Conservation (phyloP, 1,140 invertebrate genomes). For the Chironomus tepperi region DNA sequence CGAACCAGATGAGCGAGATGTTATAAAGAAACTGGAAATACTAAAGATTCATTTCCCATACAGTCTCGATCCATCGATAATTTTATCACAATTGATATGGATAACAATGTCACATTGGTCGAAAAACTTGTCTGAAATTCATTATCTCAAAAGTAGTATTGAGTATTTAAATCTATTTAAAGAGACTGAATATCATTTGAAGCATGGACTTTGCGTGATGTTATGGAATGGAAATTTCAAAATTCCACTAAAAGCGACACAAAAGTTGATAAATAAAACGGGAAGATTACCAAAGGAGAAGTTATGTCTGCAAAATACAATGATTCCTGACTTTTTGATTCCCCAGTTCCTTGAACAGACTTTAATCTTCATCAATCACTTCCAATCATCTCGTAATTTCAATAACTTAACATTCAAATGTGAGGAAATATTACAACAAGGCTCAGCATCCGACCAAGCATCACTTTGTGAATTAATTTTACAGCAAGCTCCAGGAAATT, state of each 20-base stretch:
- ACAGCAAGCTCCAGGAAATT: constrained; percentile 58
- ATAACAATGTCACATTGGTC: constrained; percentile 81
- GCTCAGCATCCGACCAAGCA: constrained; percentile 58
- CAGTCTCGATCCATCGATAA: constrained; percentile 65
- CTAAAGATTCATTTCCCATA: constrained; percentile 72
- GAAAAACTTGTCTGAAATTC: constrained; percentile 60
- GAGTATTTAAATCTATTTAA: constrained; percentile 44
- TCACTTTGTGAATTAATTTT: constrained; percentile 52
- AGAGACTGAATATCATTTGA: constrained; percentile 50
- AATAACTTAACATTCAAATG: constrained; percentile 46
- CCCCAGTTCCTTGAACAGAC: constrained; percentile 59
- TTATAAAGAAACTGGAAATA: constrained; percentile 50
- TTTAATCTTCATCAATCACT: constrained; percentile 63
- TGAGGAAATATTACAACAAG: constrained; percentile 61
- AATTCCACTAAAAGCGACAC: constrained; percentile 60
- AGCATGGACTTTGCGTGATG: constrained; percentile 68
- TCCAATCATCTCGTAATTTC: constrained; percentile 43
- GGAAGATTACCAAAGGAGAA: constrained; percentile 80
- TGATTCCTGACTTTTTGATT: constrained; percentile 59
- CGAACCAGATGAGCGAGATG: constrained; percentile 34
- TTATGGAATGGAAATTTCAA: constrained; percentile 81
- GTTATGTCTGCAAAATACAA: constrained; percentile 63
- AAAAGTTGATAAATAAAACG: constrained; percentile 77
- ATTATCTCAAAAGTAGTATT: constrained; percentile 53
- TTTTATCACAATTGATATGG: constrained; percentile 82